A percentile compares a stretch with the other conserved stretches of the same genome.
These are phyloP conservation scores for Oscheius onirici DNA, from an alignment of 2,888 invertebrate genomes.

Conservation along the genomic window DNA sequence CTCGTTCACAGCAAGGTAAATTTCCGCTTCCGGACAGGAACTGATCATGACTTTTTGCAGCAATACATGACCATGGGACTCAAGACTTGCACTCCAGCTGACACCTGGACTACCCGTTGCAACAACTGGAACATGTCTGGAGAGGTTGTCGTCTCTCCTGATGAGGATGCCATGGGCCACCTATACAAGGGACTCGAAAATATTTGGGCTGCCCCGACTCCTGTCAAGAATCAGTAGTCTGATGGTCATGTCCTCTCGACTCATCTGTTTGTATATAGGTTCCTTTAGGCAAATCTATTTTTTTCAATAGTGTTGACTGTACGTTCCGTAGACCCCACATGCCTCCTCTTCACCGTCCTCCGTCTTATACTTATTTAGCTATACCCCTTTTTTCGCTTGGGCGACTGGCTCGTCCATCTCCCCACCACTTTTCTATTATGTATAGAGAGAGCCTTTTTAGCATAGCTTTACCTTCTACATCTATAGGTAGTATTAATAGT, in stretches of 20 bases:
- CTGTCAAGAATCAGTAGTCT: conserved; percentile 20
- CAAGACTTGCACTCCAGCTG: conserved; percentile 21
- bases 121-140: conserved; percentile 16
- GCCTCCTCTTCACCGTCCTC: not conserved
- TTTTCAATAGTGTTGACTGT: not conserved
- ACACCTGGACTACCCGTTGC: conserved; percentile 26
- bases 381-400: not conserved
- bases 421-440: conserved; percentile 6
- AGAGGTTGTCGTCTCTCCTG: conserved; percentile 21
- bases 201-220: conserved; percentile 42
- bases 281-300: conserved; percentile 14
- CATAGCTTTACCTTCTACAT: conserved; percentile 23
- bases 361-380: not conserved
- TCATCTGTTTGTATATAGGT: conserved; percentile 29
- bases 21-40: not conserved
- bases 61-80: conserved; percentile 9
- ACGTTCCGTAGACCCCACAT: not conserved
- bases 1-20: conserved; percentile 33
- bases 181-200: conserved; percentile 52
- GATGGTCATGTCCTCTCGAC: not conserved
- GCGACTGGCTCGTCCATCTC: conserved; percentile 20
- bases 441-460: conserved; percentile 5
- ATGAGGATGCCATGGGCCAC: conserved; percentile 37
- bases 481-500: conserved; percentile 12
- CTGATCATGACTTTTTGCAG: conserved; percentile 12